A percentile compares a stretch with the other conserved stretches of the same genome.
These are phyloP conservation scores for Lepus timidus DNA, from an alignment of 2,113 vertebrate genomes.

Conservation along the genomic window DNA sequence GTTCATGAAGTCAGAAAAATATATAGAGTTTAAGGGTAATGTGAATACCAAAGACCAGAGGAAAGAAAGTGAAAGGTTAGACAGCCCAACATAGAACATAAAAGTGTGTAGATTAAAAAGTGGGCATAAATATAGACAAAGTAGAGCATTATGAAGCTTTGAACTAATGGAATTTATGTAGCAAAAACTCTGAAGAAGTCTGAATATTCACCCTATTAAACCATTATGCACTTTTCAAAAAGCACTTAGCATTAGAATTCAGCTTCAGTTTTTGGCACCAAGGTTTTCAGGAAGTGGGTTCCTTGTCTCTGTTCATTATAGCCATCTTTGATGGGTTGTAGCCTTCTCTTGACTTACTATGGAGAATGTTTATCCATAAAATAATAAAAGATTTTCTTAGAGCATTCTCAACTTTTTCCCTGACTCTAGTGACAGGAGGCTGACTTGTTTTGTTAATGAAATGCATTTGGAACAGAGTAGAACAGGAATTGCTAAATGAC, in stretches of 20 bases:
- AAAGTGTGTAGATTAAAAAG: conserved; percentile 33
- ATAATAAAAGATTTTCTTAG: background rate
- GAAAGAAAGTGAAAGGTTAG: conserved; percentile 49
- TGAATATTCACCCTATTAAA: conserved; percentile 83
- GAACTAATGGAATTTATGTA: conserved; percentile 82
- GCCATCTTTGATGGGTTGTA: conserved; percentile 68
- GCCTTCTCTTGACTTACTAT: conserved; percentile 60
- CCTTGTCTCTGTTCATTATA: conserved; percentile 69
- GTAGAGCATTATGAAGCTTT: conserved; percentile 49
- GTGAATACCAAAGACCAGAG: background rate
- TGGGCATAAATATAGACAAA: conserved; percentile 41
- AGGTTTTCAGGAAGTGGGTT: conserved; percentile 76
- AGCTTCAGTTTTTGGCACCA: conserved; percentile 64
- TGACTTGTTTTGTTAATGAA: conserved; percentile 17
- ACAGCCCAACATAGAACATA: background rate
- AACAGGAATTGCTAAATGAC: background rate
- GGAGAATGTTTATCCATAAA: background rate
- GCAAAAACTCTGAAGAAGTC: conserved; percentile 80
- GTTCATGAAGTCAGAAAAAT: background rate
- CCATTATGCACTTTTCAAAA: conserved; percentile 82
- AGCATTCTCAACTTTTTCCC: background rate
- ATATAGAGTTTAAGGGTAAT: background rate
- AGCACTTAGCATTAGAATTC: conserved; percentile 81
- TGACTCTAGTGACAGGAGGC: background rate
- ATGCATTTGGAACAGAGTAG: background rate